Percentiles rank a stretch among this genome's conserved stretches.
Evolutionary conservation across 2,888 invertebrate genomes (phyloP).

Genomic region (Eledona agricola): DNA sequence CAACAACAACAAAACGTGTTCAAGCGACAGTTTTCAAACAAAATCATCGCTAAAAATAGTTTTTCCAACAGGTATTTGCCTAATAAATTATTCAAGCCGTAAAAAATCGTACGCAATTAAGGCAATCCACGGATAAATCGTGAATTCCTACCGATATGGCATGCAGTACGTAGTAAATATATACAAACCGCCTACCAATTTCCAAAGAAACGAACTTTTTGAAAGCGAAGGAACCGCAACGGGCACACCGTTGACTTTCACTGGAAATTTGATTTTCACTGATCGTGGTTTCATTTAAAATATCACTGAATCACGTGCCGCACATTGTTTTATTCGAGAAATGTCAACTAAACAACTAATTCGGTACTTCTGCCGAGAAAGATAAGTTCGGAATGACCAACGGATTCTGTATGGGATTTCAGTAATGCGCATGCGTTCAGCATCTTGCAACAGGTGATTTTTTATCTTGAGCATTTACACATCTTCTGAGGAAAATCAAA

Average conservation of each 20-base stretch:
- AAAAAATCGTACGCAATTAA: slow-evolving; percentile 10
- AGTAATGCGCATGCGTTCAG: slow-evolving; percentile 42
- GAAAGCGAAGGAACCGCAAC: slow-evolving; percentile 27
- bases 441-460: slow-evolving; percentile 49
- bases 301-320: slow-evolving; percentile 11
- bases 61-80: slow-evolving; percentile 36
- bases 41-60: slow-evolving; percentile 53
- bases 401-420: slow-evolving; percentile 23
- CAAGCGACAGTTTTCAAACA: slow-evolving; percentile 21
- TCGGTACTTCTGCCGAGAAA: slow-evolving; percentile 8
- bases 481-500: too few species aligned
- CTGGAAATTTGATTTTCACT: neutral
- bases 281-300: slow-evolving; percentile 4
- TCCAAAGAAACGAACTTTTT: slow-evolving; percentile 51
- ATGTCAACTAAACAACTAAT: slow-evolving; percentile 7
- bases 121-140: slow-evolving; percentile 1
- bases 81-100: slow-evolving; percentile 25
- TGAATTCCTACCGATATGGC: slow-evolving; percentile 23
- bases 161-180: slow-evolving; percentile 18
- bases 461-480: too few species aligned
- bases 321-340: slow-evolving; percentile 5
- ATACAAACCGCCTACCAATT: slow-evolving; percentile 55
- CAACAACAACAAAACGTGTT: slow-evolving; percentile 18
- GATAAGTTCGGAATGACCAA: slow-evolving; percentile 25
- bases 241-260: slow-evolving; percentile 16